Evolutionary conservation across 2,113 vertebrate species (phyloP).

Genomic region (Elephantulus edwardii): DNA sequence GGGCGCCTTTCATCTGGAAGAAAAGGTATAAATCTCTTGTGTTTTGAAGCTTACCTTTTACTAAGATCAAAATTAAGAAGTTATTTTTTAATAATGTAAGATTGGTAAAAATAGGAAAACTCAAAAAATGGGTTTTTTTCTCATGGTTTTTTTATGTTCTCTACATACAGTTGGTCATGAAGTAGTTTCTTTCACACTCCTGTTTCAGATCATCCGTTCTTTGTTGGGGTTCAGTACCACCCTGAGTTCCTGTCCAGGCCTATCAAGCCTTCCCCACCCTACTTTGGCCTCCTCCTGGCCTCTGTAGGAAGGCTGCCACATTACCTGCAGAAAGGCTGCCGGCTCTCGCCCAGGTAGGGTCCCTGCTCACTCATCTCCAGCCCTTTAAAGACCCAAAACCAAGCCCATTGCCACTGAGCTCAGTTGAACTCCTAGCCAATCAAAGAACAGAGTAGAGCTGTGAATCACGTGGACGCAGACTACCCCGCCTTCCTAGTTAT

Average conservation of each 20-base stretch:
- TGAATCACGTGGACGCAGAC: background rate
- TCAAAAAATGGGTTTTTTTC: background rate
- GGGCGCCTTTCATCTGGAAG: background rate
- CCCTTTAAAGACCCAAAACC: background rate
- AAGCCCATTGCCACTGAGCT: background rate
- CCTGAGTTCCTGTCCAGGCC: conserved; percentile 97
- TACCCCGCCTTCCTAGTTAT: too few species aligned
- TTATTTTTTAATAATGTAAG: background rate
- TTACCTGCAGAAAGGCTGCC: conserved; percentile 93
- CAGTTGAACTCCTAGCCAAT: background rate
- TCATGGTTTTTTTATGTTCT: background rate
- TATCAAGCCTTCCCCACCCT: conserved; percentile 96
- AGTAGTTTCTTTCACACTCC: background rate
- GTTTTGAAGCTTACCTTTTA: background rate
- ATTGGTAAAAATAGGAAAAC: background rate
- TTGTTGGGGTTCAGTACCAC: conserved; percentile 96
- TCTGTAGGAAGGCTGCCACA: conserved; percentile 91
- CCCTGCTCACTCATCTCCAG: background rate
- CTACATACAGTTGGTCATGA: background rate
- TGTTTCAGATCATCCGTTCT: conserved; percentile 93
- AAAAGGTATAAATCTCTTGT: rapidly evolving
- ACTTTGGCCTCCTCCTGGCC: conserved; percentile 93
- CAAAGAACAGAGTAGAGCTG: background rate
- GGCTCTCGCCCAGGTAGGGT: conserved; percentile 92
- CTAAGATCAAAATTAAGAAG: background rate